phyloP scores from a whole-genome alignment of 2,888 invertebrate species.

The Clivina fossor region DNA sequence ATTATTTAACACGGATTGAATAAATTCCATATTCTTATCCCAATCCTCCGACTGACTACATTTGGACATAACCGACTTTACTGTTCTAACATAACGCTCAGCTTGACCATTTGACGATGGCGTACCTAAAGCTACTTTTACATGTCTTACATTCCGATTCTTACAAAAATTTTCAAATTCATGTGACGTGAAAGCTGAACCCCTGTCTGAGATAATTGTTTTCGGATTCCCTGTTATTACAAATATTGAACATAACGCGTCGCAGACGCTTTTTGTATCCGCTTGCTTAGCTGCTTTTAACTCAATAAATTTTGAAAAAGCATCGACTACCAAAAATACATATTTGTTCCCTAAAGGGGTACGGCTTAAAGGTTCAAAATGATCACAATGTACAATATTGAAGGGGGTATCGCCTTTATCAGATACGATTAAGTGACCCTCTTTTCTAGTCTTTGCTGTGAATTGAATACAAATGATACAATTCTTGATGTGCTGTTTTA shows the following conservation, averaged over 20 bases:
- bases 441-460: not conserved
- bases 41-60: not conserved
- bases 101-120: not conserved
- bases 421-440: not conserved
- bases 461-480: not conserved
- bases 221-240: not conserved
- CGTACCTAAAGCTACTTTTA: not conserved
- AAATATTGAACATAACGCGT: not conserved
- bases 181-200: not conserved
- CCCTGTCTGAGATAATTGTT: not conserved
- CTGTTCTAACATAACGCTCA: not conserved
- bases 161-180: conserved; percentile 1
- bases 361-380: not conserved
- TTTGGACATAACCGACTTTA: not conserved
- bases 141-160: not conserved
- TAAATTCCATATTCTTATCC: not conserved
- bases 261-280: not conserved
- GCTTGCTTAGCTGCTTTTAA: not conserved
- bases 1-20: not conserved
- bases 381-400: conserved; percentile 26
- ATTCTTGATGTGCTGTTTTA: conserved; percentile 4
- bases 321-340: not conserved
- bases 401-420: not conserved
- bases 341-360: not conserved
- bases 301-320: not conserved